Percentiles rank a stretch among this genome's conserved stretches.
These are phyloP conservation scores for Pelmatolapia mariae DNA, from an alignment of 2,113 vertebrate species.

Conservation along the genomic window DNA sequence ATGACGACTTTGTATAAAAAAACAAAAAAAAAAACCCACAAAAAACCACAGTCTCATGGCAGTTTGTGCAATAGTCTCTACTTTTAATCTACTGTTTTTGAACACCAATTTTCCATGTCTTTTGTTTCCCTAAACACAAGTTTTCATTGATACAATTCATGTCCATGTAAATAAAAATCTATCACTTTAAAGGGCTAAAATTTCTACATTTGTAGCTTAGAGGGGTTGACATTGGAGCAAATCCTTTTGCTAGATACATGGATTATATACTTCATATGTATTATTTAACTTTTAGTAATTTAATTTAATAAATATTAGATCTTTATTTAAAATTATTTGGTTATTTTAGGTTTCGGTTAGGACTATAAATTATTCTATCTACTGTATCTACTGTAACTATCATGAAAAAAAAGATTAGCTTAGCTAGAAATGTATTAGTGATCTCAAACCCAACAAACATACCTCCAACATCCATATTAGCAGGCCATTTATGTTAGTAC, in stretches of 20 bases:
- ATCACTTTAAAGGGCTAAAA: background rate
- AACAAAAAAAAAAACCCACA: accelerated
- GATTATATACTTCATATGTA: background rate
- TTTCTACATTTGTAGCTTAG: background rate
- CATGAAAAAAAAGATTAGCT: background rate
- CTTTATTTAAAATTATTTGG: background rate
- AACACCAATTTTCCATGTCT: background rate
- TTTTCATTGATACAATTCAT: background rate
- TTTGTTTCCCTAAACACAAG: background rate
- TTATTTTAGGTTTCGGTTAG: background rate
- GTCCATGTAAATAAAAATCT: background rate
- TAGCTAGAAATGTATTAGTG: background rate
- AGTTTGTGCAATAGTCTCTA: background rate
- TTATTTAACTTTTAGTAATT: background rate
- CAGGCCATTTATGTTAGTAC: background rate
- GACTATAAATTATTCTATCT: background rate
- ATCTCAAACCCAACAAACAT: background rate
- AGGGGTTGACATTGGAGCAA: background rate
- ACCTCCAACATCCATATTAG: background rate
- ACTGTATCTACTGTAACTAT: background rate
- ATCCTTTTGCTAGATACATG: background rate
- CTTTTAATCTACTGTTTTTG: background rate
- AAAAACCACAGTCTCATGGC: background rate
- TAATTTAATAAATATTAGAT: background rate
- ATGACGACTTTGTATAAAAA: background rate